Base-by-base conservation (phyloP, 2,888 invertebrate genomes). In the Athalia rosae region DNA sequence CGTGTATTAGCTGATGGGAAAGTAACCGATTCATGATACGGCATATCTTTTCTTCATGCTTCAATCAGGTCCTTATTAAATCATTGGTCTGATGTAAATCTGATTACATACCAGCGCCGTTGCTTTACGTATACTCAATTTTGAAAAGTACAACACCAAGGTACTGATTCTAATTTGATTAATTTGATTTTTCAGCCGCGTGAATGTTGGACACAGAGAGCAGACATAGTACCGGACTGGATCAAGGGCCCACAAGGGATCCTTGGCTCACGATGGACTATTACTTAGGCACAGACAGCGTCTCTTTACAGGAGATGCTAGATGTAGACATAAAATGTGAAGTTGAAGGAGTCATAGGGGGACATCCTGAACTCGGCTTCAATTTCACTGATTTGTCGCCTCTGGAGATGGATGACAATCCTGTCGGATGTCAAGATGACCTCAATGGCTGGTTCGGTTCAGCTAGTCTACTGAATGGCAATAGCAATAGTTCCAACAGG, bases 321-420 rank as follows among this genome's bases (percentile, higher is more conserved):
- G 97, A 97, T 87, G 95, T 96, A 89, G 97, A 97, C 88, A 96
- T 97, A 80, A 95, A 96, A 88, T 94, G 94, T 82, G 96, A 96
- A 90, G 95, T 96, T 84, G 96, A 95, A 80, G 94, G 94, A 76
- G 94, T 95, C 78, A 93, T 96, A 67, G 94, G 95, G 79, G 94
- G 94, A 79, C 93, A 93, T 76, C 83, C 86, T 1, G 88, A 88
- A 79, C 84, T 89, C 59, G 87, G 88, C 81, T 94, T 93, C 85
- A 94, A 94, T 85, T 92, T 94, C 86, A 91, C 92, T 78, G 87
- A 90, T 80, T 87, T 91, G 76, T 90, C 91, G 41, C 90, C 91
- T 0, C 85, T 92, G 28, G 95, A 95, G 84, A 92, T 95, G 84
- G 94, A 95, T 83, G 94, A 94, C 79, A 93, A 89, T 78, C 87